Conservation (phyloP, 2,113 vertebrate genomes). For the Albula glossodonta region DNA sequence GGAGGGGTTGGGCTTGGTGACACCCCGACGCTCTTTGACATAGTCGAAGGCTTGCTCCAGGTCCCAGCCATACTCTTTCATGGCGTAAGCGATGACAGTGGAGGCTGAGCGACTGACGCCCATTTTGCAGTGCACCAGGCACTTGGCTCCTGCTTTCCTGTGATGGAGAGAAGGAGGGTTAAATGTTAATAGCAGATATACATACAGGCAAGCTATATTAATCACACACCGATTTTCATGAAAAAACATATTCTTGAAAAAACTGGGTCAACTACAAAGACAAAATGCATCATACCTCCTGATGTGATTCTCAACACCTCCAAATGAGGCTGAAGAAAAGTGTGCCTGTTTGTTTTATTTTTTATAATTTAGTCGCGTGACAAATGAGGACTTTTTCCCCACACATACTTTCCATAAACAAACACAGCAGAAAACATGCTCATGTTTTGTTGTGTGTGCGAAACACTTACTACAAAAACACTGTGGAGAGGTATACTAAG, state of each 20-base stretch:
- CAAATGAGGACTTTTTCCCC: no score
- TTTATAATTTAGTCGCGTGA: no score
- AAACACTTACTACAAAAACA: neutral
- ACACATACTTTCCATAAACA: no score
- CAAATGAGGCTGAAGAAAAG: no score
- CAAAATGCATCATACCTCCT: no score
- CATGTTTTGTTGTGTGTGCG: neutral
- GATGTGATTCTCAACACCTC: no score
- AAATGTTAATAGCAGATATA: no score
- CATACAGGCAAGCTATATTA: no score
- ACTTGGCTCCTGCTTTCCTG: slow-evolving; percentile 93
- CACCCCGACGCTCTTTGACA: slow-evolving; percentile 87
- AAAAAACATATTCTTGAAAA: no score
- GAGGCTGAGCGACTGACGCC: slow-evolving; percentile 95
- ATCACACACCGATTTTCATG: no score
- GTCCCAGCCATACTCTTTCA: slow-evolving; percentile 98
- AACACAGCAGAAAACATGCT: neutral
- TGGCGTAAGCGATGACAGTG: slow-evolving; percentile 95
- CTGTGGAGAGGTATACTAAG: neutral
- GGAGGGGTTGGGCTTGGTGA: slow-evolving; percentile 95
- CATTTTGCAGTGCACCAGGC: slow-evolving; percentile 99
- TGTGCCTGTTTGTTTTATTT: no score
- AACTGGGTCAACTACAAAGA: no score
- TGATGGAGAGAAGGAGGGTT: neutral
- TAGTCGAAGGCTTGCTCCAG: slow-evolving; percentile 89